Base-by-base conservation (phyloP, 2,797 vertebrate species). In the Trichosurus vulpecula region DNA sequence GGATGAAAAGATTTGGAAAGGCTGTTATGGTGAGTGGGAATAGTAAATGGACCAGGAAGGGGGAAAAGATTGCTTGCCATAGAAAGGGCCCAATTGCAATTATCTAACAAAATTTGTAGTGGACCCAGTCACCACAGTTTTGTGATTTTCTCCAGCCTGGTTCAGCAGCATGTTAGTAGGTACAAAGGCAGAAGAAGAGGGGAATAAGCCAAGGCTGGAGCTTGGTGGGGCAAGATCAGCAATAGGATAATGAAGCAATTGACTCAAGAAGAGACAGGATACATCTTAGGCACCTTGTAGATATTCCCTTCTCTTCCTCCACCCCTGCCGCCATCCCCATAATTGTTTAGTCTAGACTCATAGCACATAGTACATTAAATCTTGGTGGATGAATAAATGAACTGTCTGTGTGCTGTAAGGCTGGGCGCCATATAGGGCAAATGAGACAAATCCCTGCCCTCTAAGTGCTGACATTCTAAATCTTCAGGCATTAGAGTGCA, bases 401-500 rank as follows among this genome's bases (percentile, higher is more conserved):
- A 51, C 41, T 51, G 47, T 11, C 8, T 87, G 41, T 41, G 66
- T 87, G 41, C 22, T 87, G 3, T 47, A 47, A 87, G 3, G 22
- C 74, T 51, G 74, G 41, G 25, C 41, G 51, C 74, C 10, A 47
- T 87, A 51, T 51, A 87, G 22, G 41, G 22, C 10, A 51, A 87
- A 47, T 51, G 25, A 87, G 41, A 87, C 74, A 87, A 87, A 87
- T 87, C 41, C 74, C 25, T 87, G 41, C 74, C 74, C 74, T 87
- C 74, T 87, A 87, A 87, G 25, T 87, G 74, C 74, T 87, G 41
- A 47, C 25, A 47, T 94, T 94, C 95, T 91, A 91, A 90, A 93
- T 93, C 93, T 87, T 92, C 5, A 55, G 54, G 92, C 91, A 87
- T 94, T 92, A 93, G 90, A 95, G 52, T 92, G 95, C 91, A 93